Conservation (phyloP, 2,797 vertebrate species). For the Cyprinodon diabolis region DNA sequence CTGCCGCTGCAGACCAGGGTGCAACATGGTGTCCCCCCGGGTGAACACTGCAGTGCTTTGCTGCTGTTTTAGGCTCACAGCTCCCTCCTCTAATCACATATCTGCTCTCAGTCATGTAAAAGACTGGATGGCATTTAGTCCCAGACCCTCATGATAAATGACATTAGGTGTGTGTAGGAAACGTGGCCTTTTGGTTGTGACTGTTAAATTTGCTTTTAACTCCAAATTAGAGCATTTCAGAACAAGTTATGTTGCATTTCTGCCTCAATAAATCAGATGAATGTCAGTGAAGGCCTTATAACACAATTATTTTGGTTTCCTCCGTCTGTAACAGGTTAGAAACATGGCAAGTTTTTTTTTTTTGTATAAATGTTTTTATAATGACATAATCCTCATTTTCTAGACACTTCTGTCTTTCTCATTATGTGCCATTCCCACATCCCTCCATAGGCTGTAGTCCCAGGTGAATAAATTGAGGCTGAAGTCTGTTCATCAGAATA, state of each 20-base stretch:
- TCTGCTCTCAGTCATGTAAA: not conserved
- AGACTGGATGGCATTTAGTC: slow-evolving; percentile 1
- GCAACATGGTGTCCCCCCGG: slow-evolving; percentile 34
- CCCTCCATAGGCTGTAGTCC: no score
- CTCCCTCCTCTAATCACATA: slow-evolving; percentile 1
- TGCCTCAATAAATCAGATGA: not conserved
- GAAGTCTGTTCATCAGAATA: no score
- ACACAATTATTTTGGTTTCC: not conserved
- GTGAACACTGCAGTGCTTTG: slow-evolving; percentile 20
- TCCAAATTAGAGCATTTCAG: slow-evolving; percentile 1
- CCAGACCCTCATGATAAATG: not conserved
- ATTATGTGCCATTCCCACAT: no score
- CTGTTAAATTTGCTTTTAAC: not conserved
- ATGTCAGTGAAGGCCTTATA: not conserved
- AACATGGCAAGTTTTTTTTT: not conserved
- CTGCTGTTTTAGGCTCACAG: slow-evolving; percentile 1
- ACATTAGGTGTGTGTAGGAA: not conserved
- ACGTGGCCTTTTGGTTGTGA: slow-evolving; percentile 5
- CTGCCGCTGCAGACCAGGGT: slow-evolving; percentile 19
- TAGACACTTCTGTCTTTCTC: no score
- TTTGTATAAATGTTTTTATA: not conserved
- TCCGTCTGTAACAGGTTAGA: not conserved
- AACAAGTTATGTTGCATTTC: not conserved
- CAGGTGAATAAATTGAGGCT: no score
- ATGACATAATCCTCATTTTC: not conserved